These are phyloP conservation scores for Hydrotaea diabolus DNA, from an alignment of 2,888 invertebrate genomes.

Conservation along the genomic window DNA sequence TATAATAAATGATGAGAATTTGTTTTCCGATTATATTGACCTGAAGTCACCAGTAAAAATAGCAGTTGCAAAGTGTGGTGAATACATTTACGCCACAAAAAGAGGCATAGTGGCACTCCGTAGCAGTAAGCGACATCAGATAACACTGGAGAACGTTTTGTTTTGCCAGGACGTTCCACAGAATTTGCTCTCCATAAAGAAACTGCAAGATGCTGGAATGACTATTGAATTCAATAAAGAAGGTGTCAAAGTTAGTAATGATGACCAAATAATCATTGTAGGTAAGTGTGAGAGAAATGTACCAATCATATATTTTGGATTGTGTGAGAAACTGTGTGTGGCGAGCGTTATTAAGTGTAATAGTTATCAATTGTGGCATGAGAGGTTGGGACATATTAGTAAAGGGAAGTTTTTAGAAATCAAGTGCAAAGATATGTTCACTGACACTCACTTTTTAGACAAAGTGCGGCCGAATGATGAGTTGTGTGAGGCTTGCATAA, in stretches of 20 bases:
- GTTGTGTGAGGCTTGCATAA: constrained; percentile 75
- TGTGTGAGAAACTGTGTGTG: too few species aligned
- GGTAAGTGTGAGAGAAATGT: too few species aligned
- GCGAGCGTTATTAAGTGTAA: too few species aligned
- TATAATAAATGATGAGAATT: constrained; percentile 65
- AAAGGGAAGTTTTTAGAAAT: constrained; percentile 65
- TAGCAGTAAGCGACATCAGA: constrained; percentile 68
- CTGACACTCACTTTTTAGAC: constrained; percentile 52
- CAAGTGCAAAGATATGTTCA: constrained; percentile 62
- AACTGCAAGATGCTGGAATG: constrained; percentile 73
- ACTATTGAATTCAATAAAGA: constrained; percentile 62
- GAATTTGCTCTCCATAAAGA: constrained; percentile 48
- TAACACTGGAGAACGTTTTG: constrained; percentile 67
- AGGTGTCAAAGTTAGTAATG: constrained; percentile 71
- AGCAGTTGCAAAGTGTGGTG: constrained; percentile 71
- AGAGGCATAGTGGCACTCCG: too few species aligned
- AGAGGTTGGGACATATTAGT: constrained; percentile 67
- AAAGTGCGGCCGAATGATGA: constrained; percentile 58
- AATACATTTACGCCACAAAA: constrained; percentile 62
- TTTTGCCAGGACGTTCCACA: constrained; percentile 73
- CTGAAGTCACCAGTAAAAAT: constrained; percentile 71
- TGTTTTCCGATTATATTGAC: constrained; percentile 50
- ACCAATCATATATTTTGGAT: too few species aligned
- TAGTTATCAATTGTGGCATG: constrained; percentile 67
- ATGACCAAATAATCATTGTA: constrained; percentile 58